Percentiles rank a stretch among this genome's conserved stretches.
These are phyloP conservation scores for Phocides pigmalion DNA, from an alignment of 1,140 invertebrate species.

Conservation along the genomic window DNA sequence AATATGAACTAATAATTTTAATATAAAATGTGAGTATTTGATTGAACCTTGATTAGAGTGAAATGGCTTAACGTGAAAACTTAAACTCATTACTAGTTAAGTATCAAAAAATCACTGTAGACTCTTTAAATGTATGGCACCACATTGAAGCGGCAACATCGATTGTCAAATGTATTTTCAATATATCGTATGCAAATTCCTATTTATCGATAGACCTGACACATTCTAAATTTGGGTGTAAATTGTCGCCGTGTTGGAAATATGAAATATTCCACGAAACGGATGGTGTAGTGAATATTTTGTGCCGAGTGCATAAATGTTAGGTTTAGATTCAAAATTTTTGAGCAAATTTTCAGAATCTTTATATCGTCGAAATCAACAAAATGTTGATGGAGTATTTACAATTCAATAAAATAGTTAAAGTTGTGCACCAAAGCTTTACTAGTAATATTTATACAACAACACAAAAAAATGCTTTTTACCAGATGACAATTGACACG, in stretches of 20 bases:
- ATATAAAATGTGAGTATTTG: no score
- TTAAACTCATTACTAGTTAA: background rate
- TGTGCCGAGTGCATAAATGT: constrained; percentile 38
- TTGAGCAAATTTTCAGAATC: background rate
- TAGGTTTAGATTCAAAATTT: constrained; percentile 13
- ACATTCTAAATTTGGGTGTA: constrained; percentile 54
- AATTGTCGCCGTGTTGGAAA: constrained; percentile 55
- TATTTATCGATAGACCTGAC: constrained; percentile 53
- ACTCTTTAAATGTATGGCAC: constrained; percentile 8
- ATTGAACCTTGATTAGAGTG: no score
- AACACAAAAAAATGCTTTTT: no score
- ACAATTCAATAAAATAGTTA: no score
- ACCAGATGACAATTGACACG: no score
- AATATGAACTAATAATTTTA: no score
- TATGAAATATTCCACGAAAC: constrained; percentile 52
- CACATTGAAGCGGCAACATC: constrained; percentile 40
- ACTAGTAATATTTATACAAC: no score
- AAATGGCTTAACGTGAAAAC: no score
- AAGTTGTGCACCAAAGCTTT: no score
- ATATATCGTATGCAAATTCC: constrained; percentile 54
- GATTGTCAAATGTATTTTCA: constrained; percentile 46
- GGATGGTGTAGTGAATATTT: constrained; percentile 55
- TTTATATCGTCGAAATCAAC: background rate
- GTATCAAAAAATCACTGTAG: background rate
- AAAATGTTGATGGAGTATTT: no score